A percentile compares a stretch with the other conserved stretches of the same genome.
phyloP scores from a whole-genome alignment of 2,113 vertebrate genomes.

The Aix galericulata region DNA sequence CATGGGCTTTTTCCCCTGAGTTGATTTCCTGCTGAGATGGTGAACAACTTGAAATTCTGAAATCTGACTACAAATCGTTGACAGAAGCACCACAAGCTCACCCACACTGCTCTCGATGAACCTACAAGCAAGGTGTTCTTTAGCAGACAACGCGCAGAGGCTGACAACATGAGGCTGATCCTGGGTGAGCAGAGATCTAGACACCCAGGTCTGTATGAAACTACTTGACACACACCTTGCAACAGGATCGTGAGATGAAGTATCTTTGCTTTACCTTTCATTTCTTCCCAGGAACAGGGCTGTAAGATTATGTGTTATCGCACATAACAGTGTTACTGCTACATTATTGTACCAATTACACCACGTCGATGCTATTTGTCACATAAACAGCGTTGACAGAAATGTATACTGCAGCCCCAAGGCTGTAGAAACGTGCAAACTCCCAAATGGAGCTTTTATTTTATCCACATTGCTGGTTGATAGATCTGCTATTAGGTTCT shows the following conservation, averaged over 20 bases:
- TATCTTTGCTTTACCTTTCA: background rate
- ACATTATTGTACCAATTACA: background rate
- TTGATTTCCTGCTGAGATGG: background rate
- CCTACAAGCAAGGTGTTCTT: background rate
- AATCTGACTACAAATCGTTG: background rate
- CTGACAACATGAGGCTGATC: background rate
- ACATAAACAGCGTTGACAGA: slow-evolving; percentile 46
- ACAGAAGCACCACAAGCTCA: background rate
- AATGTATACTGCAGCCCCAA: slow-evolving; percentile 22
- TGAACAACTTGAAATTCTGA: background rate
- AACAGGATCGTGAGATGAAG: background rate
- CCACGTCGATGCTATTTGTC: slow-evolving; percentile 31
- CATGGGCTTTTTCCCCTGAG: rapidly evolving
- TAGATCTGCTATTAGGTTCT: background rate
- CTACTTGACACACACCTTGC: background rate
- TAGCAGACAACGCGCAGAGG: background rate
- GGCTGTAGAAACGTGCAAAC: slow-evolving; percentile 20
- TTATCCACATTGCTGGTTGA: slow-evolving; percentile 4
- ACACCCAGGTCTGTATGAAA: background rate
- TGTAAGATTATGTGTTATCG: background rate
- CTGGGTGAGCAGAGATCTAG: background rate
- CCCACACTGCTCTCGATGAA: background rate
- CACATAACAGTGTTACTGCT: background rate
- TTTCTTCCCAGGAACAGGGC: background rate
- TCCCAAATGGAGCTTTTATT: background rate